Conservation (phyloP, 2,797 vertebrate species). For the Nannoperca australis region DNA sequence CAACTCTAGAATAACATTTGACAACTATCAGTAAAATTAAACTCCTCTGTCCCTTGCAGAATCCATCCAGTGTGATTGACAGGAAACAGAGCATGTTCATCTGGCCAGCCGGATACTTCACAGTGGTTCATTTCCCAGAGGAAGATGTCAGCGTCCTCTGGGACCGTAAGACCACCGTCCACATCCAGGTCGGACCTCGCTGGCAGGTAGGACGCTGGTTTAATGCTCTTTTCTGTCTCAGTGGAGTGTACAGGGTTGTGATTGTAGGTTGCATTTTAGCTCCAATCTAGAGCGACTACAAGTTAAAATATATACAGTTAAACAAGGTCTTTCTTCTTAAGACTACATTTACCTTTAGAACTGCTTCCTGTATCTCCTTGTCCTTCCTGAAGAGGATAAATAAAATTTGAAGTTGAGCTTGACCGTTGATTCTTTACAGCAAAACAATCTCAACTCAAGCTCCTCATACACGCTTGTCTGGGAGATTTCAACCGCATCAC, state of each 20-base stretch:
- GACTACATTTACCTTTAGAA: neutral
- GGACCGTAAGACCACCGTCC: conserved; percentile 95
- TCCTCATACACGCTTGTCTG: neutral
- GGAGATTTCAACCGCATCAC: neutral
- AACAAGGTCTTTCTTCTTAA: neutral
- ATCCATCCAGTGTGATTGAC: conserved; percentile 89
- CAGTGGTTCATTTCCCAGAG: conserved; percentile 89
- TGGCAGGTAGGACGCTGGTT: conserved; percentile 89
- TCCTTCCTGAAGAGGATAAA: neutral
- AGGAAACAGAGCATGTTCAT: conserved; percentile 86
- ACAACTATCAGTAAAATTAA: neutral
- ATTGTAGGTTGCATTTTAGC: neutral
- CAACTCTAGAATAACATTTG: neutral
- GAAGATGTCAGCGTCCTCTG: conserved; percentile 93
- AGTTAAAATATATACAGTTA: neutral
- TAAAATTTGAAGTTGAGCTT: neutral
- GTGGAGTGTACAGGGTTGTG: too few species aligned
- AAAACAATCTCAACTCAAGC: neutral
- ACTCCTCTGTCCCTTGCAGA: conserved; percentile 77
- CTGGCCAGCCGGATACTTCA: conserved; percentile 94
- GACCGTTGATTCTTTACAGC: neutral
- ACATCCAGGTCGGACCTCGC: conserved; percentile 92
- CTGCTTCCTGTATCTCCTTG: neutral
- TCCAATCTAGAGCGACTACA: neutral
- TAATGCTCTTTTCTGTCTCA: neutral